phyloP scores from a whole-genome alignment of 2,113 vertebrate genomes.

The Ictidomys tridecemlineatus region DNA sequence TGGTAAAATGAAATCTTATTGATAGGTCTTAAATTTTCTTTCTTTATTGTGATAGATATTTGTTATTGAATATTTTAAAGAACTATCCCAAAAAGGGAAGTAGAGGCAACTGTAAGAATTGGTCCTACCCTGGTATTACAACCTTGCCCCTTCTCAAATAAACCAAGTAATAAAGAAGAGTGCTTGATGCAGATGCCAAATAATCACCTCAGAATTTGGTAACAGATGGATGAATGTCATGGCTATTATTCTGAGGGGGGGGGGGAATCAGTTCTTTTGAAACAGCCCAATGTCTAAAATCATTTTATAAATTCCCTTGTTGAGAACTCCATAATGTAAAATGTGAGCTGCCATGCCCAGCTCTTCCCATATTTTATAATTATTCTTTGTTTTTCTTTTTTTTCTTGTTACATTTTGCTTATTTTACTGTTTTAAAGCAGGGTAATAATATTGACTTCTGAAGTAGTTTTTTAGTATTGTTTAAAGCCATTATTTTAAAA shows the following conservation, averaged over 20 bases:
- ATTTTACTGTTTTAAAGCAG: background rate
- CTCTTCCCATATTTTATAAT: background rate
- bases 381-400: background rate
- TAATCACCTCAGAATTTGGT: background rate
- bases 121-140: background rate
- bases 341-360: background rate
- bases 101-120: background rate
- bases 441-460: background rate
- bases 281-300: background rate
- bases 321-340: background rate
- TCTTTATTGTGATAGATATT: fast-evolving
- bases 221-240: background rate
- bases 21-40: background rate
- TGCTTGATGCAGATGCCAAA: background rate
- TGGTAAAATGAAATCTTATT: background rate
- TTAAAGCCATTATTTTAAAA: background rate
- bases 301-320: background rate
- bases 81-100: background rate
- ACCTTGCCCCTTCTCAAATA: background rate
- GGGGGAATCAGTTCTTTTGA: background rate
- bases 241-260: background rate
- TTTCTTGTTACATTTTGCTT: background rate
- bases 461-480: background rate
- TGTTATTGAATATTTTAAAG: background rate
- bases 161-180: background rate